Evolutionary conservation across 2,113 vertebrate genomes (phyloP).

Genomic region (Progne subis): DNA sequence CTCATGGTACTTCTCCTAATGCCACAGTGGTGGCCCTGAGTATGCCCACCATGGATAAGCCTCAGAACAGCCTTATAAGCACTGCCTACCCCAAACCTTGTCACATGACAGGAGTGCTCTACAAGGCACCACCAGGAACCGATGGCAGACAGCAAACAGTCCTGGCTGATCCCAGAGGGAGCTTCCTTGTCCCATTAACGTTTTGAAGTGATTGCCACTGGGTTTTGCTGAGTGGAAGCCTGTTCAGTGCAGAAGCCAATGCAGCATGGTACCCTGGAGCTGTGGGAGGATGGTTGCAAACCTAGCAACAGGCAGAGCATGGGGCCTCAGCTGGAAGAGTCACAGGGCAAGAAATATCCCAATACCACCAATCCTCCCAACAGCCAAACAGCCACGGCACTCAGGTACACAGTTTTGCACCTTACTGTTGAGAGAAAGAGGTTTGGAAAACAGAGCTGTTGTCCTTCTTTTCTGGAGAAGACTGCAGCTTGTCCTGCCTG

Average conservation of each 20-base stretch:
- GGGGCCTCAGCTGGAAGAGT: neutral
- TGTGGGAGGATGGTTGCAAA: neutral
- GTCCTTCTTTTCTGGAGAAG: neutral
- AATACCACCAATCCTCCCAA: neutral
- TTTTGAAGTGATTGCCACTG: neutral
- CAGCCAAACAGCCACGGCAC: rapidly evolving
- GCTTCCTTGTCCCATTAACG: neutral
- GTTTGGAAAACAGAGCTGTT: neutral
- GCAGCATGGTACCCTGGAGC: rapidly evolving
- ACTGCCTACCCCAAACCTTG: neutral
- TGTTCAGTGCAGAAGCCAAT: neutral
- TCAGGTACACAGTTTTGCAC: neutral
- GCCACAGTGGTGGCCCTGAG: neutral
- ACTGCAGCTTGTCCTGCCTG: neutral
- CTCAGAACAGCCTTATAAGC: neutral
- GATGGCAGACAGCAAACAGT: neutral
- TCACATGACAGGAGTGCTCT: rapidly evolving
- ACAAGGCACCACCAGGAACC: neutral
- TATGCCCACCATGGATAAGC: rapidly evolving
- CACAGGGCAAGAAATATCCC: neutral
- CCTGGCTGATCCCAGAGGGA: neutral
- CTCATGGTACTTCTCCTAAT: rapidly evolving
- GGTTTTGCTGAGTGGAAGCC: neutral
- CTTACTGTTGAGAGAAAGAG: neutral
- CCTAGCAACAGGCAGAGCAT: neutral